Evolutionary conservation across 2,113 vertebrate species (phyloP).

Genomic region (Trochalopteron elliotii): DNA sequence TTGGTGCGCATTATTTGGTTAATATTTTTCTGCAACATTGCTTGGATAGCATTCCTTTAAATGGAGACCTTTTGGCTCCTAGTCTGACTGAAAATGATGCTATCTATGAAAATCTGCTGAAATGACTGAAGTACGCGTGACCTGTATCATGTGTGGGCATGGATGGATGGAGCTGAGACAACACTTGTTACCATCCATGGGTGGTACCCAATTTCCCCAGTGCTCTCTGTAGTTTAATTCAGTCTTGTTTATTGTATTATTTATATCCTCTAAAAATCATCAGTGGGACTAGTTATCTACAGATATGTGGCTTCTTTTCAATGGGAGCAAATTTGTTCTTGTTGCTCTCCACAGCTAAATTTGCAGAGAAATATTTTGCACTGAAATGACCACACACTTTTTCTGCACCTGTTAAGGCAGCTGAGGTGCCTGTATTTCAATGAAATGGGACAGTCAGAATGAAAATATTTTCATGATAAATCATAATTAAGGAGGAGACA

Average conservation of each 20-base stretch:
- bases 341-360: background rate
- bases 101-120: background rate
- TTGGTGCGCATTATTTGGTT: background rate
- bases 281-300: background rate
- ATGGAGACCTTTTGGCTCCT: background rate
- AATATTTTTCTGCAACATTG: background rate
- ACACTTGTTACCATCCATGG: background rate
- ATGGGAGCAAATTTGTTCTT: background rate
- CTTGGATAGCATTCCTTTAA: background rate
- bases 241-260: background rate
- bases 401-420: background rate
- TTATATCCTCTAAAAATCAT: background rate
- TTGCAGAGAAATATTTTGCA: background rate
- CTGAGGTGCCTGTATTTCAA: background rate
- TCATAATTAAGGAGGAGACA: background rate
- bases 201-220: background rate
- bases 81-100: background rate
- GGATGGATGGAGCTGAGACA: background rate
- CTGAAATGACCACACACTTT: background rate
- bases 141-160: background rate
- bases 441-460: background rate
- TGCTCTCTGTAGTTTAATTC: background rate
- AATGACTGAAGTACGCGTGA: background rate
- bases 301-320: background rate
- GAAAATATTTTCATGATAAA: background rate